These are phyloP conservation scores for Rhineura floridana DNA, from an alignment of 2,113 vertebrate species.

Conservation along the genomic window DNA sequence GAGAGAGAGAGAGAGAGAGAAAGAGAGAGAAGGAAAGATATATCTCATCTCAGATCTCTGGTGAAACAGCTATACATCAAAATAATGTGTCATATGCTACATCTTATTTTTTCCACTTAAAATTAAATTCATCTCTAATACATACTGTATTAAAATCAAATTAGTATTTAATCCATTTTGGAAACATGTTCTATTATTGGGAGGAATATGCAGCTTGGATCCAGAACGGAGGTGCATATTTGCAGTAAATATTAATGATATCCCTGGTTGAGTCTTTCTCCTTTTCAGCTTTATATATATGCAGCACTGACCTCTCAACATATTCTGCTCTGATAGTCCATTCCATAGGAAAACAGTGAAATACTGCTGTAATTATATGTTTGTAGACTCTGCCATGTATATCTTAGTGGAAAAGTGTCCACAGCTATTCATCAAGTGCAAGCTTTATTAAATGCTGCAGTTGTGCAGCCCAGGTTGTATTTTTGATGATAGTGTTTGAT, in stretches of 20 bases:
- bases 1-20: no score
- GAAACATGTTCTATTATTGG: slow-evolving; percentile 51
- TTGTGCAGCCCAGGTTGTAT: fast-evolving
- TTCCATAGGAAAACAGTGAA: slow-evolving; percentile 44
- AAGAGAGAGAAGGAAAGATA: slow-evolving; percentile 31
- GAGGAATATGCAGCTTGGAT: slow-evolving; percentile 38
- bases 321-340: slow-evolving; percentile 41
- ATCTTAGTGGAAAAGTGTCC: slow-evolving; percentile 11
- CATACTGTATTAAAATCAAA: slow-evolving; percentile 66
- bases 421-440: background rate
- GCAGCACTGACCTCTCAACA: slow-evolving; percentile 55
- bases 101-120: slow-evolving; percentile 69
- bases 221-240: slow-evolving; percentile 38
- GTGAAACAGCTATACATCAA: slow-evolving; percentile 54
- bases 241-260: slow-evolving; percentile 63
- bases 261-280: slow-evolving; percentile 38
- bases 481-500: background rate
- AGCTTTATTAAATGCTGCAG: background rate
- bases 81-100: slow-evolving; percentile 48
- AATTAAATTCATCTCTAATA: slow-evolving; percentile 71
- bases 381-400: slow-evolving; percentile 22
- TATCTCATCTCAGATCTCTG: slow-evolving; percentile 36
- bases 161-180: slow-evolving; percentile 62
- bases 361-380: slow-evolving; percentile 52
- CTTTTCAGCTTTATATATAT: background rate